Percentiles rank a stretch among this genome's conserved stretches.
Evolutionary conservation across 2,113 vertebrate genomes (phyloP).

Genomic region (Dasyornis broadbenti): DNA sequence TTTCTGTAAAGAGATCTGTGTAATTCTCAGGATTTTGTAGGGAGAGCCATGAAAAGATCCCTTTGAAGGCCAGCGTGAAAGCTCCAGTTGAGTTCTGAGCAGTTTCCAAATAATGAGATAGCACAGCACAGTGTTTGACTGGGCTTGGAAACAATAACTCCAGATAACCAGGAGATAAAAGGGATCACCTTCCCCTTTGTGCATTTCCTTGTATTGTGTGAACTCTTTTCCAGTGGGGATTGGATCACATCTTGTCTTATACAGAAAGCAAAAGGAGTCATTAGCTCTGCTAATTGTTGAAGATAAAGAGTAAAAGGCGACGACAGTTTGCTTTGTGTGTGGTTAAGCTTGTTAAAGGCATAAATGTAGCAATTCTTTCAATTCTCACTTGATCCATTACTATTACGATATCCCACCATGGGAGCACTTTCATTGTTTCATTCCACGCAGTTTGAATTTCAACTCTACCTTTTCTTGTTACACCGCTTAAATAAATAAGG

Average conservation of each 20-base stretch:
- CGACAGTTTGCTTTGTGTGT: not conserved
- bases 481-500: not conserved
- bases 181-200: not conserved
- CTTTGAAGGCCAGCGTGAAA: constrained; percentile 40
- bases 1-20: not conserved
- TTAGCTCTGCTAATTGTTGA: constrained; percentile 32
- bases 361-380: not conserved
- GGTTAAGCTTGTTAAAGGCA: not conserved
- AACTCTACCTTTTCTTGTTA: not conserved
- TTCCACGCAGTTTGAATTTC: not conserved
- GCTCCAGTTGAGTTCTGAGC: not conserved
- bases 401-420: not conserved
- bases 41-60: not conserved
- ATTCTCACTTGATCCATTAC: not conserved
- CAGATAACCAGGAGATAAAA: not conserved
- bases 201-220: constrained; percentile 18
- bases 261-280: constrained; percentile 12
- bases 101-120: constrained; percentile 4
- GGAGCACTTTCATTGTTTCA: not conserved
- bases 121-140: not conserved
- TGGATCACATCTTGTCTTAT: not conserved
- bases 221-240: not conserved
- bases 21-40: not conserved
- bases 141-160: not conserved
- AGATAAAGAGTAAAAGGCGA: not conserved